phyloP scores from a whole-genome alignment of 2,888 invertebrate species.

The Agrilus cyanescens region DNA sequence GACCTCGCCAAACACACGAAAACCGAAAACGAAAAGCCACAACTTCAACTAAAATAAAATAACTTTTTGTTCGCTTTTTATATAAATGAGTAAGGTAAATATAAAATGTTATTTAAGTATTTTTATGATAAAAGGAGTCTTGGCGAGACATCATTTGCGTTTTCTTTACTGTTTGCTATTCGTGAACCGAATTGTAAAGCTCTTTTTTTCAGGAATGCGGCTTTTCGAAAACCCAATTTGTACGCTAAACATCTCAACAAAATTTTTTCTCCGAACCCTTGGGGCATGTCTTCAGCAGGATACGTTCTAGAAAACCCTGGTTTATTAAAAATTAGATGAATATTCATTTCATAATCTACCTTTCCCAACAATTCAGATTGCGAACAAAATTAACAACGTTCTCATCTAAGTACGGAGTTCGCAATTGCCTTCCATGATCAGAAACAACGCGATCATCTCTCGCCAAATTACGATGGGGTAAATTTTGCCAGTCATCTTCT shows the following conservation, averaged over 20 bases:
- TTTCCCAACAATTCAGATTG: conserved; percentile 53
- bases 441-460: conserved; percentile 88
- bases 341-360: conserved; percentile 33
- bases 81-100: conserved; percentile 9
- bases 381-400: conserved; percentile 52
- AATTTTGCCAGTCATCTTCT: conserved; percentile 67
- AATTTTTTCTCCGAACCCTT: conserved; percentile 89
- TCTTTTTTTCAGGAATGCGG: conserved; percentile 68
- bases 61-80: conserved; percentile 10
- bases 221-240: conserved; percentile 50
- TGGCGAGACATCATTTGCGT: conserved; percentile 65
- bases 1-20: conserved; percentile 23
- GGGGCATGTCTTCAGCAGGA: conserved; percentile 40
- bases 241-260: conserved; percentile 65
- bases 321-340: neutral
- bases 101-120: neutral
- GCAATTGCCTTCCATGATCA: conserved; percentile 74
- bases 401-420: conserved; percentile 73
- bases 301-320: conserved; percentile 22
- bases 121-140: conserved; percentile 13
- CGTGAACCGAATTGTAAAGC: conserved; percentile 96
- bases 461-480: conserved; percentile 83
- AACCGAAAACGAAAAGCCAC: conserved; percentile 3
- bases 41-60: neutral
- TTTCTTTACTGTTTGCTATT: conserved; percentile 85